A percentile compares a stretch with the other conserved stretches of the same genome.
Conservation (phyloP, 2,888 invertebrate species). For the Nemoura dubitans region DNA sequence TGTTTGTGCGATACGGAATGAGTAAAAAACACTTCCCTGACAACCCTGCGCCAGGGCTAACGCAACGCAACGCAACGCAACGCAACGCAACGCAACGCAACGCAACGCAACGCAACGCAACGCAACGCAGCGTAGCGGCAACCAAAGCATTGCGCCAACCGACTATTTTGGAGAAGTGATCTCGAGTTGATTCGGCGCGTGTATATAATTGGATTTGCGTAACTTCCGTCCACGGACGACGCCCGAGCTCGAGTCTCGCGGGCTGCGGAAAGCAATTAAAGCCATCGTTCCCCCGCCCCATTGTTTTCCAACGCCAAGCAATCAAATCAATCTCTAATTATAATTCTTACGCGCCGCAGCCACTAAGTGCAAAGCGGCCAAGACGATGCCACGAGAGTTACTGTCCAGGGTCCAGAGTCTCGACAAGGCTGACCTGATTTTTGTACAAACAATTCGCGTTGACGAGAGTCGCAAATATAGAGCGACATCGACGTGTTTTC, state of each 20-base stretch:
- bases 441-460: not conserved
- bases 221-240: not conserved
- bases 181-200: not conserved
- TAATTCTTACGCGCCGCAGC: not conserved
- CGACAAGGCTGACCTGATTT: not conserved
- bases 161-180: not conserved
- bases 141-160: too few relatives aligned
- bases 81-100: too few relatives aligned
- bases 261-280: not conserved
- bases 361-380: not conserved
- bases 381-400: too few relatives aligned
- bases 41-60: too few relatives aligned
- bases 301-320: not conserved
- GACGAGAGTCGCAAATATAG: not conserved
- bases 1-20: too few relatives aligned
- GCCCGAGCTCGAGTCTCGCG: not conserved
- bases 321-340: constrained; percentile 12
- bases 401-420: too few relatives aligned
- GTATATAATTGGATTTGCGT: constrained; percentile 12
- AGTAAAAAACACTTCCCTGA: too few relatives aligned
- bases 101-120: too few relatives aligned
- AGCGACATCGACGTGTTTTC: not conserved
- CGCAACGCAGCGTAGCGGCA: too few relatives aligned
- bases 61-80: too few relatives aligned
- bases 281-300: not conserved